Evolutionary conservation across 2,888 invertebrate genomes (phyloP).

Genomic region (Taphrorychus bicolor): DNA sequence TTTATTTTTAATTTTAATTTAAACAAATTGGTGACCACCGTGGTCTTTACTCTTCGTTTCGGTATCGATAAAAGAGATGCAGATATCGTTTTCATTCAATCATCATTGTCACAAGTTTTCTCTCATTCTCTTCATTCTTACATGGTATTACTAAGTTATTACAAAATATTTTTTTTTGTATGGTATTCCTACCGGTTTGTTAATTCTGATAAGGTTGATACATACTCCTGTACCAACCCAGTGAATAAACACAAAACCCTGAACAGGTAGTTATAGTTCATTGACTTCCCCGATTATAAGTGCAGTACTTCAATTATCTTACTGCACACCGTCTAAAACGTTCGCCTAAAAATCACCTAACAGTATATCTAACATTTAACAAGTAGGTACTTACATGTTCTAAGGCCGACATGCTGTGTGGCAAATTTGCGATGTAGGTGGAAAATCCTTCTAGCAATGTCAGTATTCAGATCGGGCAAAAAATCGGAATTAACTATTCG

Average conservation of each 20-base stretch:
- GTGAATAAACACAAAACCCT: neutral
- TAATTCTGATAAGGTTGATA: no score
- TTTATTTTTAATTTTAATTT: no score
- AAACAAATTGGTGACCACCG: no score
- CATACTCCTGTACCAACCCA: neutral
- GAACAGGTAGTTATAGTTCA: neutral
- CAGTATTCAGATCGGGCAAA: constrained; percentile 30
- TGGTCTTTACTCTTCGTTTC: no score
- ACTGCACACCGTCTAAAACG: neutral
- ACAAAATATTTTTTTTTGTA: no score
- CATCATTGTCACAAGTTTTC: no score
- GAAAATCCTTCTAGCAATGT: constrained; percentile 25
- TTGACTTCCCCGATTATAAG: neutral
- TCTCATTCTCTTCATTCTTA: no score
- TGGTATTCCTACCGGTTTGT: no score
- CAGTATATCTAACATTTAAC: neutral
- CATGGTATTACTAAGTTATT: no score
- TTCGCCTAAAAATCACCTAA: neutral
- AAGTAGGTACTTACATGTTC: neutral
- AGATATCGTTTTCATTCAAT: no score
- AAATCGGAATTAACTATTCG: constrained; percentile 25
- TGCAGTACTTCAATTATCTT: neutral
- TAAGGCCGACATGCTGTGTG: constrained; percentile 16
- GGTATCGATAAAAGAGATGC: no score
- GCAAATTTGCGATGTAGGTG: constrained; percentile 26